Percentiles rank a stretch among this genome's conserved stretches.
These are phyloP conservation scores for Syritta pipiens DNA, from an alignment of 2,888 invertebrate genomes.

Conservation along the genomic window DNA sequence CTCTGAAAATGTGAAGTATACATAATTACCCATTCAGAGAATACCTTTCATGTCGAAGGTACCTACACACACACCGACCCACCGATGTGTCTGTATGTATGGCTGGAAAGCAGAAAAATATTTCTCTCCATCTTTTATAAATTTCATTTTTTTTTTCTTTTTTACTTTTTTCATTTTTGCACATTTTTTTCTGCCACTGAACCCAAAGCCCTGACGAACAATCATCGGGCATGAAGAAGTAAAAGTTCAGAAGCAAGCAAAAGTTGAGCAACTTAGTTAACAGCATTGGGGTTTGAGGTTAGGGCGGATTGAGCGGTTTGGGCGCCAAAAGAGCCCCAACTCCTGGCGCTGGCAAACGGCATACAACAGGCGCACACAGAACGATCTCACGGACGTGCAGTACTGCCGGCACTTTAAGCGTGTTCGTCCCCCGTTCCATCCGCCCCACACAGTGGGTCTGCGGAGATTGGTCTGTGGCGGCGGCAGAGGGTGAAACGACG, in stretches of 20 bases:
- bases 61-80: slow-evolving; percentile 1
- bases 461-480: slow-evolving; percentile 25
- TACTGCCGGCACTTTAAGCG: slow-evolving; percentile 59
- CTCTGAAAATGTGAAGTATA: slow-evolving; percentile 49
- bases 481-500: slow-evolving; percentile 8
- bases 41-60: slow-evolving; percentile 50
- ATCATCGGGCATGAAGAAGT: slow-evolving; percentile 70
- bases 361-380: slow-evolving; percentile 26
- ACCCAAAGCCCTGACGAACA: slow-evolving; percentile 70
- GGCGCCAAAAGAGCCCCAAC: slow-evolving; percentile 50
- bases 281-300: slow-evolving; percentile 62
- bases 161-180: slow-evolving; percentile 1
- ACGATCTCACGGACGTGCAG: slow-evolving; percentile 55
- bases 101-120: slow-evolving; percentile 63
- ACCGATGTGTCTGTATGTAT: slow-evolving; percentile 5
- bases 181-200: slow-evolving; percentile 57
- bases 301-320: slow-evolving; percentile 61
- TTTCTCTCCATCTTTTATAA: slow-evolving; percentile 67
- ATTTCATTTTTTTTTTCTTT: slow-evolving; percentile 35
- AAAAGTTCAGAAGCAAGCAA: slow-evolving; percentile 69
- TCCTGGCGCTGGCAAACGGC: slow-evolving; percentile 51
- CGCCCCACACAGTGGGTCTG: no score
- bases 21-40: slow-evolving; percentile 64
- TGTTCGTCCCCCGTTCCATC: no score
- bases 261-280: slow-evolving; percentile 71